Evolutionary conservation across 2,113 vertebrate genomes (phyloP).

Genomic region (human): GRCh38 chr4:106688501-106689000

Average conservation of each 20-base stretch:
- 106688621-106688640: neutral
- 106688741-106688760: neutral
- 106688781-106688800: slow-evolving; percentile 23
- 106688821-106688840: neutral
- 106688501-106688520: neutral
- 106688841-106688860: slow-evolving; percentile 39
- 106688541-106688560: neutral
- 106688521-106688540: neutral
- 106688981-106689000: neutral
- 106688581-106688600: neutral
- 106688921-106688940: neutral
- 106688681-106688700: neutral
- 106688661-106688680: neutral
- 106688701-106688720: neutral
- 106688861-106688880: neutral
- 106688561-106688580: neutral
- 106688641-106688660: neutral
- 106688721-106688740: neutral
- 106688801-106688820: neutral
- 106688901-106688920: slow-evolving; percentile 28
- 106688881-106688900: slow-evolving; percentile 32
- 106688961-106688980: neutral
- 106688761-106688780: neutral
- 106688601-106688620: neutral
- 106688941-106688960: neutral